phyloP scores from a whole-genome alignment of 1,140 invertebrate genomes.

The Solenopsis fugax region DNA sequence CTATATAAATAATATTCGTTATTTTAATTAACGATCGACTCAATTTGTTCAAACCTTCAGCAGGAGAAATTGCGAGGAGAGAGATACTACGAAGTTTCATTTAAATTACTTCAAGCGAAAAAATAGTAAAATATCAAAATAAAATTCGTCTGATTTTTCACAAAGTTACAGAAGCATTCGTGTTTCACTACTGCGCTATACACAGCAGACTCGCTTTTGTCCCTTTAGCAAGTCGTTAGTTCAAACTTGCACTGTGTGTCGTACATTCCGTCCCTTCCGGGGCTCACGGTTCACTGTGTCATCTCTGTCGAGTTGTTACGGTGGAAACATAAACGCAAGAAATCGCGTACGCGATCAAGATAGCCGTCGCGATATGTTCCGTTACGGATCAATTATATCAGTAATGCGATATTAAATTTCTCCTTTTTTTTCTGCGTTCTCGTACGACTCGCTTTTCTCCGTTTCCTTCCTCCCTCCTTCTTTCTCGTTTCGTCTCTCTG shows the following conservation, averaged over 20 bases:
- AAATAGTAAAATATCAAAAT: neutral
- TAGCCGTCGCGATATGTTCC: neutral
- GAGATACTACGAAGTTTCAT: neutral
- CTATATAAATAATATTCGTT: constrained; percentile 13
- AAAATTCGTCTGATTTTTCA: neutral
- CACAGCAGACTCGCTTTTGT: constrained; percentile 11
- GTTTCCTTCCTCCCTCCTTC: neutral
- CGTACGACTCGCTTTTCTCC: constrained; percentile 17
- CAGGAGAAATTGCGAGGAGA: neutral
- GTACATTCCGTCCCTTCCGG: neutral
- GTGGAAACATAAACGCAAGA: neutral
- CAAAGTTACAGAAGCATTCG: neutral
- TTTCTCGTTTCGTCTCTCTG: constrained; percentile 43
- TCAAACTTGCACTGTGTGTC: neutral
- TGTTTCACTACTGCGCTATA: neutral
- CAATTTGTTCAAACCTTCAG: neutral
- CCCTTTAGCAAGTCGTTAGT: constrained; percentile 14
- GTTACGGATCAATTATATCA: constrained; percentile 33
- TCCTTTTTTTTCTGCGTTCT: constrained; percentile 51
- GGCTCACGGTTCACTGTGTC: neutral
- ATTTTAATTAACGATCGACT: constrained; percentile 14
- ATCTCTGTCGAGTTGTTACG: neutral
- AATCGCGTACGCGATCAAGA: neutral
- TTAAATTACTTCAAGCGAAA: constrained; percentile 6
- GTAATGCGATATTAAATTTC: constrained; percentile 55